A percentile compares a stretch with the other conserved stretches of the same genome.
These are phyloP conservation scores for Acrocephalus scirpaceus DNA, from an alignment of 2,797 vertebrate genomes.

Conservation along the genomic window DNA sequence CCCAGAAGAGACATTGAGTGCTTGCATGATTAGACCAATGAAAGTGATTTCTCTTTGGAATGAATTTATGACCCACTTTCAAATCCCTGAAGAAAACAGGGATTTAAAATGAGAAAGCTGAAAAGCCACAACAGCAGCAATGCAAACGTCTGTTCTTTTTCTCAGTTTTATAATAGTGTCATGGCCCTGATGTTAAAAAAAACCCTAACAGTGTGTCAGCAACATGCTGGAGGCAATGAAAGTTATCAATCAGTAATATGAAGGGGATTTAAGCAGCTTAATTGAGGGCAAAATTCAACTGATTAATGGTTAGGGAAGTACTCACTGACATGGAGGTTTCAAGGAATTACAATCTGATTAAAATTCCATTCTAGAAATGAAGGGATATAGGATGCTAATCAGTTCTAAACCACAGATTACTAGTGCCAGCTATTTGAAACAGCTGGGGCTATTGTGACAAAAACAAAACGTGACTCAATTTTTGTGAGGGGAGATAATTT, in stretches of 20 bases:
- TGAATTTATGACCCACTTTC: conserved; percentile 69
- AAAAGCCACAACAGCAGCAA: conserved; percentile 48
- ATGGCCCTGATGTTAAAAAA: conserved; percentile 21
- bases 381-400: conserved; percentile 69
- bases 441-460: conserved; percentile 44
- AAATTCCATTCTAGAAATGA: conserved; percentile 73
- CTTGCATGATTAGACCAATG: conserved; percentile 57
- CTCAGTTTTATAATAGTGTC: conserved; percentile 34
- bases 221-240: neutral
- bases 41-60: conserved; percentile 64
- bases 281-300: conserved; percentile 64
- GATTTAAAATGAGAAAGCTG: conserved; percentile 52
- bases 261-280: conserved; percentile 62
- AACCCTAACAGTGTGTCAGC: neutral
- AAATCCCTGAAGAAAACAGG: conserved; percentile 65
- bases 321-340: conserved; percentile 40
- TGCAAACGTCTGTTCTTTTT: conserved; percentile 15
- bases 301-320: conserved; percentile 65
- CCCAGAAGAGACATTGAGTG: conserved; percentile 46
- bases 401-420: conserved; percentile 62
- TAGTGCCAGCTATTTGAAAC: conserved; percentile 51
- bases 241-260: conserved; percentile 70
- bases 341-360: conserved; percentile 71
- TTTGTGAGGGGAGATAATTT: neutral
- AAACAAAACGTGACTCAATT: conserved; percentile 35